Evolutionary conservation across 2,888 invertebrate species (phyloP), one percentile per base, ranked within the genome.

Genomic region (Balanococcus diminutus): DNA sequence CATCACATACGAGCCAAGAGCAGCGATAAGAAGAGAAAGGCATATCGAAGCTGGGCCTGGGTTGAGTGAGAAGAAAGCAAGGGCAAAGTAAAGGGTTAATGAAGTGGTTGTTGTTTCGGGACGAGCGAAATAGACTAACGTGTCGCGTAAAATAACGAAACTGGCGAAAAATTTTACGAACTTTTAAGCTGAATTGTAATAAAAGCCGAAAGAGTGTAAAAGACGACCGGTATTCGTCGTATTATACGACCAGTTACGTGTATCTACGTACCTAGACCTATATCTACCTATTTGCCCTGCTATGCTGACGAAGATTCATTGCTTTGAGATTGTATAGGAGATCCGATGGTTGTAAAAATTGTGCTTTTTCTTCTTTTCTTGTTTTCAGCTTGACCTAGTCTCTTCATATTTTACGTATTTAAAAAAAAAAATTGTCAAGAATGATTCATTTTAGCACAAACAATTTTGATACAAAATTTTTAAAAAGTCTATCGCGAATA

Each of bases 151-250:
- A 75, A 75, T 75, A 36, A n/a, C 75, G 19, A 75, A 75, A 14
- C 25, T 5, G 25, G 67, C 14, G 25, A 14, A 75, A 75, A 36
- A 8, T 75, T 75, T 75, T 75, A 75, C 75, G 75, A 75, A 75
- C 75, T 75, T 75, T 75, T 75, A 75, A 75, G 75, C 75, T 32
- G 75, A 75, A 32, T 19, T 32, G 75, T 75, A 75, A 75, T 75
- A 75, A 75, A 75, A 75, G 2, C 36, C 19, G 32, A 75, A 67
- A 67, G n/a, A 31, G 75, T 75, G 19, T 75, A 75, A 75, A 75
- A 75, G 32, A 75, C 19, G 36, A n/a, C n/a, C n/a, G n/a, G n/a
- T 8, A 36, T 75, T 75, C 75, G 22, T 0, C 75, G 32, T 32
- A 36, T 32, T 75, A 75, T 36, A 72, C 25, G 72, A 61, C 25